Percentiles rank a stretch among this genome's conserved stretches.
Evolutionary conservation across 1,140 invertebrate genomes (phyloP).

Genomic region (Ceratina australensis): DNA sequence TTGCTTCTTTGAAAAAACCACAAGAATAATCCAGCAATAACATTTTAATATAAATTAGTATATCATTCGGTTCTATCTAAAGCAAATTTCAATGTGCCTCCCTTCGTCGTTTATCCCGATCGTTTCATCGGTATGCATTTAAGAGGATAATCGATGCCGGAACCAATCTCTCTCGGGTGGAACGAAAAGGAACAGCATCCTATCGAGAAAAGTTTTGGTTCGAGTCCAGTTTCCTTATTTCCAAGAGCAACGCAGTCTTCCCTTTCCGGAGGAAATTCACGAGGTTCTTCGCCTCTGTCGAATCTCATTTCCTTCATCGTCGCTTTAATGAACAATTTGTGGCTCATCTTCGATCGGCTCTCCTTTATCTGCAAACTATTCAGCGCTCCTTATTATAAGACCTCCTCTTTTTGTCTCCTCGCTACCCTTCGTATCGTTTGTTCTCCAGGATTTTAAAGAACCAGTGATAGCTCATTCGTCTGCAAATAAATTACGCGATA

Average conservation of each 20-base stretch:
- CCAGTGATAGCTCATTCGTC: no score
- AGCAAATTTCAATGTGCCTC: not conserved
- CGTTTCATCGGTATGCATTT: slow-evolving; percentile 41
- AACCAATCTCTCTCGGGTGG: no score
- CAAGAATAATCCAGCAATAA: no score
- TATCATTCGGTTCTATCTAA: no score
- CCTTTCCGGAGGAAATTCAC: slow-evolving; percentile 64
- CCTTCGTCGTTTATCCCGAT: not conserved
- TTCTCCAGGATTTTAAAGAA: no score
- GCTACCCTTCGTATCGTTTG: no score
- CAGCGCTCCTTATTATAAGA: not conserved
- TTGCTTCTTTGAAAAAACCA: no score
- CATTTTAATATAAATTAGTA: slow-evolving; percentile 27
- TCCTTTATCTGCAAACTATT: not conserved
- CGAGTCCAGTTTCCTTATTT: slow-evolving; percentile 54
- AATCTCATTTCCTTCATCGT: slow-evolving; percentile 60
- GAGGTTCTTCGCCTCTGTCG: slow-evolving; percentile 57
- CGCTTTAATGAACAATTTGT: slow-evolving; percentile 63
- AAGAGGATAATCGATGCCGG: slow-evolving; percentile 43
- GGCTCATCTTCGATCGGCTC: slow-evolving; percentile 28
- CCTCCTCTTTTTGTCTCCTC: not conserved
- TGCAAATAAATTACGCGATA: no score
- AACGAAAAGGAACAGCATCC: slow-evolving; percentile 28
- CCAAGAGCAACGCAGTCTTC: slow-evolving; percentile 32
- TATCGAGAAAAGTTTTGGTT: slow-evolving; percentile 68